Evolutionary conservation across 2,888 invertebrate genomes (phyloP).

Genomic region (Smittia aterrima): DNA sequence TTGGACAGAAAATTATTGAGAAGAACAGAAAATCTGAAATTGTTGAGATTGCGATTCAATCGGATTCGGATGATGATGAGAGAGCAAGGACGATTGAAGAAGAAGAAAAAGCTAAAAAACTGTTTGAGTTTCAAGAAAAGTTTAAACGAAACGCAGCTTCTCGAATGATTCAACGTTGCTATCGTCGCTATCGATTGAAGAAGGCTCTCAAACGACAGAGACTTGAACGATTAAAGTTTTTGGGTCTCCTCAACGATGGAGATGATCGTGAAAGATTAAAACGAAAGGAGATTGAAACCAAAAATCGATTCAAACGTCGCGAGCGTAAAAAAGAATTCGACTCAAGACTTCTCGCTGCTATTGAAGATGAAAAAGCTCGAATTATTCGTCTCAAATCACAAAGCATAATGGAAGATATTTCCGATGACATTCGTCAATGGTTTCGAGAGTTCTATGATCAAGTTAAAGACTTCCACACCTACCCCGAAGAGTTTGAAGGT

Average conservation of each 20-base stretch:
- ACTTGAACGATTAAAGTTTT: slow-evolving; percentile 48
- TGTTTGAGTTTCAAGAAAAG: background rate
- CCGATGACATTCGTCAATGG: slow-evolving; percentile 73
- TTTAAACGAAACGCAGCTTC: slow-evolving; percentile 40
- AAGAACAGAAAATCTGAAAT: background rate
- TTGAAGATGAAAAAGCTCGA: slow-evolving; percentile 54
- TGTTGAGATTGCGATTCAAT: background rate
- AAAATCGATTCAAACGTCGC: slow-evolving; percentile 45
- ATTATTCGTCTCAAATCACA: slow-evolving; percentile 56
- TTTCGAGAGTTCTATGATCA: slow-evolving; percentile 59
- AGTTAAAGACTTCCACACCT: slow-evolving; percentile 53
- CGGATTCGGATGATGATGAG: background rate
- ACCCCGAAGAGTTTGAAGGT: slow-evolving; percentile 55
- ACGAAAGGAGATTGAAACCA: slow-evolving; percentile 44
- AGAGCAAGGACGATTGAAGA: too few species aligned
- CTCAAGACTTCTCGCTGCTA: slow-evolving; percentile 51
- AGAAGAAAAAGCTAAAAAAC: background rate
- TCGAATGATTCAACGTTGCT: slow-evolving; percentile 50
- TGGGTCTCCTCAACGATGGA: slow-evolving; percentile 53
- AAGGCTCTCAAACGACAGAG: slow-evolving; percentile 45
- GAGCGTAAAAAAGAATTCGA: slow-evolving; percentile 45
- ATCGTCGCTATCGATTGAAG: slow-evolving; percentile 50
- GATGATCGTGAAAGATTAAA: slow-evolving; percentile 49
- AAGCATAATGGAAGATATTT: slow-evolving; percentile 68
- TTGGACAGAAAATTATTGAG: slow-evolving; percentile 12